Base-by-base conservation (phyloP, 1,140 invertebrate genomes). In the Tachypleus tridentatus region DNA sequence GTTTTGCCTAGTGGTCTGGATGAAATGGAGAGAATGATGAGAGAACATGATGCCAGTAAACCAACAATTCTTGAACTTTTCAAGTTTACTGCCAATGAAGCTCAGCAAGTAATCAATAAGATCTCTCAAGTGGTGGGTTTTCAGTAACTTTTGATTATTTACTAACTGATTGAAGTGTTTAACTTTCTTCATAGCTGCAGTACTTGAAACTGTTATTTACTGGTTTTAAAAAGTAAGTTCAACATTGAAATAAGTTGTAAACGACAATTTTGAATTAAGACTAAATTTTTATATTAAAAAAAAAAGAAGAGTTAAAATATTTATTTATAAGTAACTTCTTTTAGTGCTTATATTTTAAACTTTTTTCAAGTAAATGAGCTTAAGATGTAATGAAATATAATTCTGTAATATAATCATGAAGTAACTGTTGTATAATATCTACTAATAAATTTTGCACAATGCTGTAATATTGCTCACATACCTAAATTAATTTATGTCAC, bases 81-180 rank as follows among this genome's bases (percentile, higher is more conserved):
- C 56, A 81, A 80, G 68, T 80, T 80, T 71, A 77, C 84, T 10
- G 76, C 80, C 64, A 76, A 80, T 60, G 85, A 87, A 74, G 82
- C 83, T 51, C 81, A 85, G 62, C 80, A 82, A 69, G 78, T 86
- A 6, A 81, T 86, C 0, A 73, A 79, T 49, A 82, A 81, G 73
- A 86, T 88, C 58, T 76, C 80, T 67, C 80, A 82, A 74, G 82
- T 84, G 74, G 84, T 85, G 76, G 75, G 72, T 70, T 51, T 61
- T 62, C 57, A 51, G 10, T 48, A 11, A 58, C 60, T 53, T 56
- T 60, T 49, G 56, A 47, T 48, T 58, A 65, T 51, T 64, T 60
- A 59, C 51, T 8, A 11, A 63, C 11, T 9, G 8, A 59, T n/a
- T 47, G 29, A 54, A 48, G 47, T 7, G 9, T 58, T 29, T 52